Base-by-base conservation (phyloP, 2,113 vertebrate genomes). In the Cyprinodon tularosa region DNA sequence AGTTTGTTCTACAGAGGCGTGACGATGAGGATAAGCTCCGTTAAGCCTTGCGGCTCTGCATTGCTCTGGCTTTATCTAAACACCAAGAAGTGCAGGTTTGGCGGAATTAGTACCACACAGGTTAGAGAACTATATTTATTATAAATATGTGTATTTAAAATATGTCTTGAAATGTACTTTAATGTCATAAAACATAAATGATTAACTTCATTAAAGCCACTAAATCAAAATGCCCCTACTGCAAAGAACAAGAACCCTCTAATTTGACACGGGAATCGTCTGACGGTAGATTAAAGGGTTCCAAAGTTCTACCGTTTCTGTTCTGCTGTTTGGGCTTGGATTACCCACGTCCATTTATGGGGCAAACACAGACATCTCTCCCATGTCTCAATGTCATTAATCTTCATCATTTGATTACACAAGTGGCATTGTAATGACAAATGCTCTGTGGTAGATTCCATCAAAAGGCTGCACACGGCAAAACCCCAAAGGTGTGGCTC, bases 361-460 rank as follows among this genome's bases (percentile, higher is more conserved):
- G 15, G 75, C 84, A 76, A 87, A 87, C 71, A 88, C 69, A 82
- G 74, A 72, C 38, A 66, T 86, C 83, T 83, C 62, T 68, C 37
- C 44, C n/a, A 59, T 39, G 79, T 61, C 80, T 81, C 68, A 38
- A 57, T n/a, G 67, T 66, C 66, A 62, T 88, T 88, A 78, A 85
- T 89, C 88, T 80, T 86, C 11, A 40, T 73, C 57, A 70, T 82
- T 69, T 80, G 71, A 86, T 73, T 75, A 74, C 73, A 83, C 76
- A 66, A 57, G 48, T 70, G 81, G 50, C 62, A 9, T 22, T 81
- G 71, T 80, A 85, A 86, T 86, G 70, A 85, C 83, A 84, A 87
- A 86, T 68, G 74, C 60, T 8, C 20, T n/a, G 60, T n/a, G 48
- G 63, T 63, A 57, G 60, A 76, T 29, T 74, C 61, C 76, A n/a